A percentile compares a stretch with the other conserved stretches of the same genome.
Conservation (phyloP, 1,140 invertebrate species). For the Mactra quadrangularis region DNA sequence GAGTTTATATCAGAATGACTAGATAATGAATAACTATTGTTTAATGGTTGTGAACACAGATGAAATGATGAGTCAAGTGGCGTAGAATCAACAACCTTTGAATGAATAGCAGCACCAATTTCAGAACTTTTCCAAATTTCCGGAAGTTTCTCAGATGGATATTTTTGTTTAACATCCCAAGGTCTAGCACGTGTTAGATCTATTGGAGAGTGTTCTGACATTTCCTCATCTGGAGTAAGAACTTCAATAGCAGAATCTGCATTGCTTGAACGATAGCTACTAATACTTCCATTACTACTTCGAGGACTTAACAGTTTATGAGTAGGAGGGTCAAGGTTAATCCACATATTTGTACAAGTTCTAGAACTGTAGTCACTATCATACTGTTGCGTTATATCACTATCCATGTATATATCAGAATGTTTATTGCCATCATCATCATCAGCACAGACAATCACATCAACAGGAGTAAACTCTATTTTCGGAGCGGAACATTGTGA, state of each 20-base stretch:
- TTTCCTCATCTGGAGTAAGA: constrained; percentile 68
- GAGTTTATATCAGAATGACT: constrained; percentile 2
- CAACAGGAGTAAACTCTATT: constrained; percentile 50
- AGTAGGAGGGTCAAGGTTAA: constrained; percentile 19
- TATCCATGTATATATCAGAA: background rate
- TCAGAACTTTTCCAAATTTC: background rate
- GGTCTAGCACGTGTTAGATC: background rate
- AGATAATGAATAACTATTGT: background rate
- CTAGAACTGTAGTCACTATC: constrained; percentile 1
- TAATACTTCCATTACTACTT: constrained; percentile 66
- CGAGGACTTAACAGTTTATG: constrained; percentile 63
- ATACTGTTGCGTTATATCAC: background rate
- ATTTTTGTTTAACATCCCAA: constrained; percentile 14
- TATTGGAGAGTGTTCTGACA: constrained; percentile 19
- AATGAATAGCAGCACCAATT: constrained; percentile 26
- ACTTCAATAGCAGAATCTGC: constrained; percentile 68
- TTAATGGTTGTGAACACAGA: constrained; percentile 8
- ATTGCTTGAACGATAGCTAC: constrained; percentile 68
- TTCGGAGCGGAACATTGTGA: constrained; percentile 7
- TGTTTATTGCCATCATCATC: background rate
- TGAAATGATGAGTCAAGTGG: background rate
- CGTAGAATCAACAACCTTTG: background rate
- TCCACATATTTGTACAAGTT: constrained; percentile 1
- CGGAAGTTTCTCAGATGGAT: background rate
- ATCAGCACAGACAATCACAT: constrained; percentile 6